Conservation (phyloP, 2,888 invertebrate species). For the Auanema sp. region DNA sequence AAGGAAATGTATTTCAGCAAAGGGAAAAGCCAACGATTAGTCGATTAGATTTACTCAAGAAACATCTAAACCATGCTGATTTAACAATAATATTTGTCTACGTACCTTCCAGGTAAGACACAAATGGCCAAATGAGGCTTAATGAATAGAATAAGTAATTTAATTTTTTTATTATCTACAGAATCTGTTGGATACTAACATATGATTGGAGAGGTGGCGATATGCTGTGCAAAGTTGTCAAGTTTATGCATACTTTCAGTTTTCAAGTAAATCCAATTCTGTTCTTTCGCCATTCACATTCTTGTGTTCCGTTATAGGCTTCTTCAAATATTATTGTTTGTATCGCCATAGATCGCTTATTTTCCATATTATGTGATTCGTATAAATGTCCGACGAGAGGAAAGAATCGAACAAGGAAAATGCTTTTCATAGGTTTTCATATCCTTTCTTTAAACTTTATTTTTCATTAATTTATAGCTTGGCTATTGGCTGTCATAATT, state of each 20-base stretch:
- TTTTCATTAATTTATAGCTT: constrained; percentile 30
- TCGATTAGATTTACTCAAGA: constrained; percentile 61
- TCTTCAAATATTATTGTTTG: constrained; percentile 64
- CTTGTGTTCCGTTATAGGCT: constrained; percentile 39
- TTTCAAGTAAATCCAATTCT: constrained; percentile 50
- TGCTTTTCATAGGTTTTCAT: constrained; percentile 39
- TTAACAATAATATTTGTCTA: constrained; percentile 63
- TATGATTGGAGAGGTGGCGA: constrained; percentile 64
- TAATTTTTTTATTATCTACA: constrained; percentile 4
- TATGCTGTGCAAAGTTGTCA: constrained; percentile 59
- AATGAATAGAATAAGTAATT: constrained; percentile 4
- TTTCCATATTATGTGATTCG: constrained; percentile 54
- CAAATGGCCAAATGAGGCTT: constrained; percentile 1
- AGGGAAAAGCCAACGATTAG: constrained; percentile 52
- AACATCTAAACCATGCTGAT: constrained; percentile 61
- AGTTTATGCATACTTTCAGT: constrained; percentile 58
- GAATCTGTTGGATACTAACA: constrained; percentile 61
- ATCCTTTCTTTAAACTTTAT: constrained; percentile 1
- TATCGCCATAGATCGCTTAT: constrained; percentile 62
- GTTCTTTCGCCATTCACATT: constrained; percentile 2
- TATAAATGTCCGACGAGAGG: constrained; percentile 55
- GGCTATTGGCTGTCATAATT: constrained; percentile 52
- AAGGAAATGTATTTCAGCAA: constrained; percentile 41
- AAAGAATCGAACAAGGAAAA: constrained; percentile 47
- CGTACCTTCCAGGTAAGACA: constrained; percentile 46